These are phyloP conservation scores for Nomada fucata DNA, from an alignment of 2,888 invertebrate genomes.

Conservation along the genomic window DNA sequence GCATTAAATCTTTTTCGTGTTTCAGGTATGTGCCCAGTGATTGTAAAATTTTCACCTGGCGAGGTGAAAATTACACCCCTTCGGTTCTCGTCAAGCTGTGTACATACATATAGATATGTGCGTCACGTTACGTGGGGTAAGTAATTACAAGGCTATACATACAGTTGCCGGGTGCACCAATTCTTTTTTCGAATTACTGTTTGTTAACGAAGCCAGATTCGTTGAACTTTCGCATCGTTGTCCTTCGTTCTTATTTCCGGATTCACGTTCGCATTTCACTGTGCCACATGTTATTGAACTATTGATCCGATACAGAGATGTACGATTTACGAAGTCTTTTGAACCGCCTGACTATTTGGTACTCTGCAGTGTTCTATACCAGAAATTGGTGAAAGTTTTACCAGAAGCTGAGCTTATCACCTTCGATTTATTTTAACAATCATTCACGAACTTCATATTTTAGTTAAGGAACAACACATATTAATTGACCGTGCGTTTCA, in stretches of 20 bases:
- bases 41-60: too few relatives aligned
- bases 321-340: not conserved
- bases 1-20: slow-evolving; percentile 29
- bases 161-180: not conserved
- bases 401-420: too few relatives aligned
- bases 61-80: not conserved
- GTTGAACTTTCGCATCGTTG: not conserved
- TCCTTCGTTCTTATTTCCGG: not conserved
- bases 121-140: not conserved
- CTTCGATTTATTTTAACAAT: too few relatives aligned
- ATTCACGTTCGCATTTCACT: not conserved
- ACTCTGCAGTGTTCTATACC: not conserved
- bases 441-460: too few relatives aligned
- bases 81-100: too few relatives aligned
- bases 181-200: not conserved
- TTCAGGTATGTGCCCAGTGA: slow-evolving; percentile 43
- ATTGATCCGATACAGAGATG: not conserved
- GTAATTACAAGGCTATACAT: slow-evolving; percentile 4
- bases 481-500: too few relatives aligned
- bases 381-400: not conserved
- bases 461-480: too few relatives aligned
- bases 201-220: not conserved
- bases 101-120: too few relatives aligned
- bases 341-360: not conserved
- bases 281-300: not conserved